phyloP scores from a whole-genome alignment of 2,888 invertebrate genomes.

The Platerodrilus igneus region DNA sequence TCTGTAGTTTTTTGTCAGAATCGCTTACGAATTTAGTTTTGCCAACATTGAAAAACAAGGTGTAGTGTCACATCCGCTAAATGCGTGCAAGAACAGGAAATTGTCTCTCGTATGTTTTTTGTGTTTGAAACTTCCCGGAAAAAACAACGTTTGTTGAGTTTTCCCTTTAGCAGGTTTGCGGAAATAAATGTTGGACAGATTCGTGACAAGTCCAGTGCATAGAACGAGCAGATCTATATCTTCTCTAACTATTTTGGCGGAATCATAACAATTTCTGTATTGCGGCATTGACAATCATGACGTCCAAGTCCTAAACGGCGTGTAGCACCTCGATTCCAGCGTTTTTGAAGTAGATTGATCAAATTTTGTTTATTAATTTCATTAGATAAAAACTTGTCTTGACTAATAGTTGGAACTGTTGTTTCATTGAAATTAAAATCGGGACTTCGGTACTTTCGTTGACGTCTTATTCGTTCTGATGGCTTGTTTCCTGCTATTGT shows the following conservation, averaged over 20 bases:
- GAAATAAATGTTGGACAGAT: conserved; percentile 3
- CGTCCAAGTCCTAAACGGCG: conserved; percentile 28
- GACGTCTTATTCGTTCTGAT: conserved; percentile 1
- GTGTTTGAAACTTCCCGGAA: not conserved
- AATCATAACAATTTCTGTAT: conserved; percentile 15
- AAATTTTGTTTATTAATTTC: conserved; percentile 23
- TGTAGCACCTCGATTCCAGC: conserved; percentile 21
- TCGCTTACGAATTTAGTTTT: conserved; percentile 3
- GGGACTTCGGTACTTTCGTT: not conserved
- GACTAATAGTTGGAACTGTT: conserved; percentile 22
- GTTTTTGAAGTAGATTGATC: conserved; percentile 21
- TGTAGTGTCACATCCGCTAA: conserved; percentile 11
- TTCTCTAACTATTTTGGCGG: conserved; percentile 18
- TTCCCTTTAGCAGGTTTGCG: conserved; percentile 8
- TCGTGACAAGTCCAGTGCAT: conserved; percentile 1
- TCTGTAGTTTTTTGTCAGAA: no score
- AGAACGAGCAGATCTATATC: conserved; percentile 8
- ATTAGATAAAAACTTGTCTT: conserved; percentile 29
- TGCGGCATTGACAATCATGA: conserved; percentile 23
- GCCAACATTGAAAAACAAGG: conserved; percentile 8
- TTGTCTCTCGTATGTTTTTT: not conserved
- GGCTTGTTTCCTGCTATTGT: conserved; percentile 4
- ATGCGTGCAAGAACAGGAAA: conserved; percentile 8
- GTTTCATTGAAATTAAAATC: conserved; percentile 16
- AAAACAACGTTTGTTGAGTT: not conserved